Conservation (phyloP, 2,888 invertebrate genomes). For the Epirrhoe alternata region DNA sequence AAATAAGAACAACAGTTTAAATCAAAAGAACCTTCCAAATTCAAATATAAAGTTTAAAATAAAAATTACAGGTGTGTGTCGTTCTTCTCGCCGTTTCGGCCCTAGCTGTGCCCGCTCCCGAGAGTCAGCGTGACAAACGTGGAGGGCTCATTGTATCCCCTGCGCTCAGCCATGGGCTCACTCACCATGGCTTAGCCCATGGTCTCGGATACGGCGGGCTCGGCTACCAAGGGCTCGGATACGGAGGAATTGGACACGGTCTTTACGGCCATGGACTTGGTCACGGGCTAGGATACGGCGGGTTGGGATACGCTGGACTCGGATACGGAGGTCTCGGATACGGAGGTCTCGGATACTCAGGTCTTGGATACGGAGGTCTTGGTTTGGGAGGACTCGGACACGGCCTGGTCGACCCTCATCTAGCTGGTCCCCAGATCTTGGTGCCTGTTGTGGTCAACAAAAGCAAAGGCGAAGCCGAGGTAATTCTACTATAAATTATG, state of each 20-base stretch:
- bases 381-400: neutral
- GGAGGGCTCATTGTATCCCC: neutral
- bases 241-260: constrained; percentile 7
- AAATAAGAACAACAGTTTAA: neutral
- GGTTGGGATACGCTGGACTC: constrained; percentile 8
- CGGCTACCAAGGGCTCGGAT: constrained; percentile 10
- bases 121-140: constrained; percentile 7
- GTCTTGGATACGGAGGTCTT: neutral
- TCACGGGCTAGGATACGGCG: constrained; percentile 6
- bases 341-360: constrained; percentile 7
- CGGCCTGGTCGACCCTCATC: constrained; percentile 4
- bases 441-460: constrained; percentile 8
- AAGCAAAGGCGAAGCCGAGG: constrained; percentile 12
- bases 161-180: neutral
- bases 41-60: neutral
- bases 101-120: constrained; percentile 10
- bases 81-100: constrained; percentile 6
- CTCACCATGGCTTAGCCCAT: neutral
- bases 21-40: neutral
- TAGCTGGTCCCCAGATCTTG: constrained; percentile 1
- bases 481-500: neutral
- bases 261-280: constrained; percentile 2
- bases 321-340: constrained; percentile 12
- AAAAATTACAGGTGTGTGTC: constrained; percentile 15
- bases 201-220: constrained; percentile 11